phyloP scores from a whole-genome alignment of 2,113 vertebrate genomes.

The Callorhinus ursinus region DNA sequence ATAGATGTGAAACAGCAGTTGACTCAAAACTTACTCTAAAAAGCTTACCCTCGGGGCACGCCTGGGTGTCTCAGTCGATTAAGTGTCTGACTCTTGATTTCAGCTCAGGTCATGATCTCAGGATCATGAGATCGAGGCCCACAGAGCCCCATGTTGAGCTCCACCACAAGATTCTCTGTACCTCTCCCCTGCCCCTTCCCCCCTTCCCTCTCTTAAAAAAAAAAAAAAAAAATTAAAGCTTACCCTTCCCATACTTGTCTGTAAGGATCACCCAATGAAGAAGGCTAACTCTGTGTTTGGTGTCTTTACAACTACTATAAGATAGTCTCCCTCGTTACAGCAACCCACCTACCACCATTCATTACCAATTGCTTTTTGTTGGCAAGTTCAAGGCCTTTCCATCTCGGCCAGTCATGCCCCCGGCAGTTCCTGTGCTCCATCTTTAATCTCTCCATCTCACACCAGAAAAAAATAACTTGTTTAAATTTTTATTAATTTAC shows the following conservation, averaged over 20 bases:
- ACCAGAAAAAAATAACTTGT: neutral
- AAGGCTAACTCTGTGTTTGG: neutral
- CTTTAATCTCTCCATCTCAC: neutral
- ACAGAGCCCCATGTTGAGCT: neutral
- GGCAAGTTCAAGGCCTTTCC: neutral
- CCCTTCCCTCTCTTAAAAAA: neutral
- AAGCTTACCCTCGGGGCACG: neutral
- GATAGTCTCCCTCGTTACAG: neutral
- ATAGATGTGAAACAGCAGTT: neutral
- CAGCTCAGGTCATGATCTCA: neutral
- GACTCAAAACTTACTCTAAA: neutral
- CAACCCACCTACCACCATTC: neutral
- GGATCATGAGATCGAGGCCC: neutral
- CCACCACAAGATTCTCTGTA: neutral
- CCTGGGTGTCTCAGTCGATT: neutral
- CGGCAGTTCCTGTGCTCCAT: neutral
- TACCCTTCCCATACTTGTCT: neutral
- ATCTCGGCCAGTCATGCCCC: neutral
- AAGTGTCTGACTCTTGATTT: neutral
- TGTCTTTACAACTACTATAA: neutral
- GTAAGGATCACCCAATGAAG: neutral
- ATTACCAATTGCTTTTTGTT: neutral
- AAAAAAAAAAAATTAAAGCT: neutral
- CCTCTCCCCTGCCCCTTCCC: neutral
- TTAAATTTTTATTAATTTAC: constrained; percentile 27